Evolutionary conservation across 2,797 vertebrate species (phyloP), one percentile per base, ranked within the genome.

Genomic region (Muscicapa striata): DNA sequence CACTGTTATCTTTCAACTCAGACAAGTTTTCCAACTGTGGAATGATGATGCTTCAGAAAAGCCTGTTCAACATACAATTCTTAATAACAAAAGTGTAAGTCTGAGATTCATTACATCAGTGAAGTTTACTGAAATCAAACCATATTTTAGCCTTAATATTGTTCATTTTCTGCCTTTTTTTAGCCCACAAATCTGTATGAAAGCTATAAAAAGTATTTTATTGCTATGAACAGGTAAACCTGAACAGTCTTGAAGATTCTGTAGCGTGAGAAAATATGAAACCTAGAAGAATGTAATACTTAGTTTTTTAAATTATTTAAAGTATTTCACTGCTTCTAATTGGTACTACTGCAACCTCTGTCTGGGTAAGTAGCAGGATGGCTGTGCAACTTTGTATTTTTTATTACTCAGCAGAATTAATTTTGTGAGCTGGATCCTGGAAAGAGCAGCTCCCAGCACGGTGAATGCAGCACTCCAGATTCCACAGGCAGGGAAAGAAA

Each of bases 291-390:
- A 87, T 30, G 0, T 15, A 45, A 32, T 49, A 59, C 27, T 48
- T 69, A 14, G 3, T 2, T 36, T 67, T 69, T 69, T 66, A 6
- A 78, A 91, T 83, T 90, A 67, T 63, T 94, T 72, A 51, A 58
- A 57, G 24, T 77, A 95, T 90, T 82, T 92, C 64, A 64, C 32
- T 55, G 75, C 77, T 95, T 94, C 67, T 85, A 51, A 58, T 4
- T 46, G 82, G 32, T 51, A 32, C 69, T 67, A 48, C 43, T 88
- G 57, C 87, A 70, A 54, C 63, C 32, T 51, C 81, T 46, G 63
- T 38, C 77, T 82, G 15, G 74, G 34, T 19, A 81, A 93, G 87
- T 82, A 94, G 87, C 57, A 82, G 49, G 68, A 81, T 76, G 63
- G 36, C 78, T 9, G 2, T 13, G 5, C 32, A 91, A 89, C 18